A percentile compares a stretch with the other conserved stretches of the same genome.
Evolutionary conservation across 53 echinoderm and acorn worm genomes (phyloP).

Genomic region (Henricia sp.): DNA sequence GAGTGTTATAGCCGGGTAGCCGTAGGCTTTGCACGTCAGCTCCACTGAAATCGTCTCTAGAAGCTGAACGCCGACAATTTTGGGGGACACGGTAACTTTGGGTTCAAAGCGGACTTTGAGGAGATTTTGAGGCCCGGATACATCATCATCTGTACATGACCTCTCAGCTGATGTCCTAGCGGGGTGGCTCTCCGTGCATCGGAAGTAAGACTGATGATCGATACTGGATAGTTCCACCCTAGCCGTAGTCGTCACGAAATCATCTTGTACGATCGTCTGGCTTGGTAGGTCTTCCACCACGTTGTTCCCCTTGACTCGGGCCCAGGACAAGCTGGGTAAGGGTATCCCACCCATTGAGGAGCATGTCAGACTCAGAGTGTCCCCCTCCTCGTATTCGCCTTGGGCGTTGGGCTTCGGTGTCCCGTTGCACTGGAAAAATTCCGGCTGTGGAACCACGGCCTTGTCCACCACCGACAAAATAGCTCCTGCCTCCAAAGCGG

Average conservation of each 20-base stretch:
- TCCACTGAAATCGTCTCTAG: conserved; percentile 9
- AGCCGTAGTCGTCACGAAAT: conserved; percentile 1
- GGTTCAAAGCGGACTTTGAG: conserved; percentile 51
- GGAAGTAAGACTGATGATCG: conserved; percentile 35
- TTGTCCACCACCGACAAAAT: conserved; percentile 5
- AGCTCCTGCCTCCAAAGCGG: conserved; percentile 44
- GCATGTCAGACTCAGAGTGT: conserved; percentile 29
- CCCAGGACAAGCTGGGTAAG: conserved; percentile 42
- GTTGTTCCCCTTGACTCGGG: conserved; percentile 5
- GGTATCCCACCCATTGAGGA: conserved; percentile 36
- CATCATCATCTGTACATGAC: not conserved
- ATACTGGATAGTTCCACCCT: conserved; percentile 20
- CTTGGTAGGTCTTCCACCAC: not conserved
- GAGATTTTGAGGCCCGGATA: not conserved
- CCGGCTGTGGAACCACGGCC: not conserved
- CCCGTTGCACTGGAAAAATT: not conserved
- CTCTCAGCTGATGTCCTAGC: not conserved
- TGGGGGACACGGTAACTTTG: conserved; percentile 27
- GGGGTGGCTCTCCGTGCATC: conserved; percentile 39
- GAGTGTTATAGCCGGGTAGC: conserved; percentile 9
- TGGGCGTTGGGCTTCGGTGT: not conserved
- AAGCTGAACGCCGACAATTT: not conserved
- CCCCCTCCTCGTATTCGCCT: not conserved
- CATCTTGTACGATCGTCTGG: not conserved
- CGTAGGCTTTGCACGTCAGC: conserved; percentile 14